phyloP scores from a whole-genome alignment of 2,113 vertebrate species.

The Centrocercus urophasianus region DNA sequence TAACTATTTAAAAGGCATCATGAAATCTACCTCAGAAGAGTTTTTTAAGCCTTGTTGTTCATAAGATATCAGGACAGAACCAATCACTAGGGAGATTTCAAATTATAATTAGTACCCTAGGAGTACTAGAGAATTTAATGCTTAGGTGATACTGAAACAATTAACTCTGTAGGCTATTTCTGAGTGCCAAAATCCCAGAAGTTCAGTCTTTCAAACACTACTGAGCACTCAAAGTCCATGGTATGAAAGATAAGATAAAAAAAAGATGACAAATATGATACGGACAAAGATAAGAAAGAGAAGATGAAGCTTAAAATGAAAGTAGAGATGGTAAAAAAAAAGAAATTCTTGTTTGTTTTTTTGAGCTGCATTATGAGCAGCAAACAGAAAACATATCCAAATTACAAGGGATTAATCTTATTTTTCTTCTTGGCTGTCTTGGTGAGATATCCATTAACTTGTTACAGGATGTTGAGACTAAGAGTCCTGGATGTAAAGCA shows the following conservation, averaged over 20 bases:
- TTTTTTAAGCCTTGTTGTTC: background rate
- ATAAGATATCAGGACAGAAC: background rate
- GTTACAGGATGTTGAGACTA: background rate
- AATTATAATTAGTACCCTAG: background rate
- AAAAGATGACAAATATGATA: background rate
- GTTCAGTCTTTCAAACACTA: background rate
- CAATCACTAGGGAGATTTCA: background rate
- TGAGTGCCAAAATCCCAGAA: background rate
- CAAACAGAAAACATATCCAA: background rate
- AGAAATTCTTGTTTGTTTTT: background rate
- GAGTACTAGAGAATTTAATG: background rate
- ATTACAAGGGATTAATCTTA: background rate
- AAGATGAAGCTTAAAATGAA: background rate
- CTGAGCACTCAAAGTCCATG: background rate
- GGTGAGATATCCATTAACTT: background rate
- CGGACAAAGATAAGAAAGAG: background rate
- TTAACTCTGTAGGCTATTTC: background rate
- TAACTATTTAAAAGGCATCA: background rate
- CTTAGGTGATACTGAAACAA: background rate
- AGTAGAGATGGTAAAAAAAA: background rate
- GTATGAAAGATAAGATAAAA: background rate
- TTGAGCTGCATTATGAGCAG: background rate
- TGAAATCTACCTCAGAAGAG: background rate
- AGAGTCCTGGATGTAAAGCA: background rate
- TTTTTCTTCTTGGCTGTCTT: background rate